Evolutionary conservation across 2,797 vertebrate species (phyloP), one percentile per base, ranked within the genome.

Genomic region (Alcedo quadribrachys): DNA sequence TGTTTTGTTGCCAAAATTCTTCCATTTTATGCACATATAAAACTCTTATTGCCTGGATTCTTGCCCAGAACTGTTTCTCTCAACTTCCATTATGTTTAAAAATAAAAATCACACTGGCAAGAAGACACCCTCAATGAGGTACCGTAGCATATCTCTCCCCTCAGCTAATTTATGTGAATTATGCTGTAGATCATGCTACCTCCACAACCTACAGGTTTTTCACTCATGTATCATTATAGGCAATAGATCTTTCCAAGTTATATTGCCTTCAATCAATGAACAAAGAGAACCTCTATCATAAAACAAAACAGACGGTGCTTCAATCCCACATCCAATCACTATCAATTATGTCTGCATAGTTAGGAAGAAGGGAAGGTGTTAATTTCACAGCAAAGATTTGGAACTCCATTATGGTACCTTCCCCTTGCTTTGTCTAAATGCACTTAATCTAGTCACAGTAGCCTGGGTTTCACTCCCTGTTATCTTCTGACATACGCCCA

Each of bases 81-180:
- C 85, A 92, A 90, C 61, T 94, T 94, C 81, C 76, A 95, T 91
- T 93, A 95, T 45, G 84, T 90, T 96, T 94, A 95, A 96, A 93
- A 94, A 93, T 96, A 93, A 97, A 92, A 92, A 81, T 76, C 15
- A 32, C 48, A 83, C 74, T 84, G 86, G 60, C 0, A 11, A 96
- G 86, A 95, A 95, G 85, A 82, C 76, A 86, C 66, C 91, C 85
- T 87, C 5, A 25, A 20, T 48, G 67, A 94, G 74, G 74, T 68
- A 76, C 82, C 81, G 40, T 45, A 80, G 70, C 74, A 69, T 11
- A 74, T 58, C 89, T 91, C 33, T 85, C 50, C 69, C 25, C 42
- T 86, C 32, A 77, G 30, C 57, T 92, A 92, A 92, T 87, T 88
- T 88, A 92, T 54, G 60, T 51, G 81, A 96, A 40, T 90, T 94